These are phyloP conservation scores for Disparrhopalites patrizii DNA, from an alignment of 2,888 invertebrate genomes.

Conservation along the genomic window DNA sequence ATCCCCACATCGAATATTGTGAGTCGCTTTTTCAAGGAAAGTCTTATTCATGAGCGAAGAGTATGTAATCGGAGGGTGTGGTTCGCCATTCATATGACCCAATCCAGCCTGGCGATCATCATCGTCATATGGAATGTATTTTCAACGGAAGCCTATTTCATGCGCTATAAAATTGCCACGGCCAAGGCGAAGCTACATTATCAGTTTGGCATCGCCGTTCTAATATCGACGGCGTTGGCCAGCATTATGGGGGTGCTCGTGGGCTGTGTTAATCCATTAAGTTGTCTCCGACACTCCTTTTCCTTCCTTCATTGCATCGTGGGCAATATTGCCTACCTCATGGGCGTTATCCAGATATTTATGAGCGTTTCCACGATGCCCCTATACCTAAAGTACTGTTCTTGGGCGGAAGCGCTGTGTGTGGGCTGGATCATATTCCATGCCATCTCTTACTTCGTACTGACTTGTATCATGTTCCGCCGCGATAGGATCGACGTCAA, in stretches of 20 bases:
- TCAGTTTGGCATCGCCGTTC: neutral
- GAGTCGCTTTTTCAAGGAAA: neutral
- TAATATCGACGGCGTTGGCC: neutral
- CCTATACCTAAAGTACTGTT: neutral
- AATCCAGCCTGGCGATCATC: neutral
- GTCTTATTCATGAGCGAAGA: neutral
- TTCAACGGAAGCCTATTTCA: neutral
- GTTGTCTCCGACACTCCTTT: neutral
- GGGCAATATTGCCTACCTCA: neutral
- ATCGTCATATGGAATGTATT: neutral
- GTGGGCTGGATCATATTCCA: neutral
- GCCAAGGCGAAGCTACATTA: neutral
- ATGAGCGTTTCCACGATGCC: neutral
- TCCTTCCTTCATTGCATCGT: neutral
- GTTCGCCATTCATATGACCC: neutral
- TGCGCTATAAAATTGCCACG: neutral
- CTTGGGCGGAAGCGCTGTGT: neutral
- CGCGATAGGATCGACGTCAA: neutral
- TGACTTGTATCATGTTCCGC: neutral
- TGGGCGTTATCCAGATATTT: neutral
- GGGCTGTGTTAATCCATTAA: neutral
- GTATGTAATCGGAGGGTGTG: neutral
- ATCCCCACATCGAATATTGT: neutral
- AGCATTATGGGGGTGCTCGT: neutral
- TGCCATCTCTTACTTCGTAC: neutral